These are phyloP conservation scores for Hipparchia semele DNA, from an alignment of 2,888 invertebrate genomes.

Conservation along the genomic window DNA sequence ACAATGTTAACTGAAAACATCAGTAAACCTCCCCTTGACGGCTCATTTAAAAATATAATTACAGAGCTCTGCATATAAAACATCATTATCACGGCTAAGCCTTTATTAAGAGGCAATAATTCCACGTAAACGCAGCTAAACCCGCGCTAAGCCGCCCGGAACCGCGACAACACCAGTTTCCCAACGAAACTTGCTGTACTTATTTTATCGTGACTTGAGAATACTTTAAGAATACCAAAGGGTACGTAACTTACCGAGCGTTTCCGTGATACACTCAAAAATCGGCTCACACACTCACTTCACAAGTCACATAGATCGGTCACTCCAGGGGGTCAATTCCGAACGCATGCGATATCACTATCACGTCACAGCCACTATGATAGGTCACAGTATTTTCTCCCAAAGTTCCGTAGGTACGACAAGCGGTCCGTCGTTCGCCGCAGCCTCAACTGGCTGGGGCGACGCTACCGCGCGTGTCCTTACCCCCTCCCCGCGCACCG, in stretches of 20 bases:
- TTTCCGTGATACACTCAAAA: constrained; percentile 39
- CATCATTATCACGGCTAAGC: constrained; percentile 30
- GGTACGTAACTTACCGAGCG: constrained; percentile 61
- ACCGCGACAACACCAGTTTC: constrained; percentile 46
- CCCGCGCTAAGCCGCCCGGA: constrained; percentile 31
- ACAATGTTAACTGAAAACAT: background rate
- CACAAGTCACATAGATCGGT: constrained; percentile 69
- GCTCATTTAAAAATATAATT: background rate
- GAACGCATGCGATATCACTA: constrained; percentile 59
- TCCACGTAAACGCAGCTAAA: constrained; percentile 37
- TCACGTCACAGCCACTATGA: constrained; percentile 74
- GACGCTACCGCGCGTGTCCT: constrained; percentile 78
- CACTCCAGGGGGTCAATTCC: constrained; percentile 49
- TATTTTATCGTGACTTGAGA: constrained; percentile 12
- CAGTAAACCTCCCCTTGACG: background rate
- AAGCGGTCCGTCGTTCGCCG: constrained; percentile 60
- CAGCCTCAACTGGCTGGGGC: constrained; percentile 80
- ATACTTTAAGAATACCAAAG: constrained; percentile 6
- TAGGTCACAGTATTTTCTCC: constrained; percentile 58
- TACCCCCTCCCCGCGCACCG: constrained; percentile 58
- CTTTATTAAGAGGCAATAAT: constrained; percentile 39
- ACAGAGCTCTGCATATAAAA: background rate
- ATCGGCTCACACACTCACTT: constrained; percentile 43
- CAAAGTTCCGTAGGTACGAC: constrained; percentile 47
- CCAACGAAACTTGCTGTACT: constrained; percentile 28